Percentiles rank a stretch among this genome's conserved stretches.
Conservation (phyloP, 2,113 vertebrate genomes). For the Pollachius pollachius region DNA sequence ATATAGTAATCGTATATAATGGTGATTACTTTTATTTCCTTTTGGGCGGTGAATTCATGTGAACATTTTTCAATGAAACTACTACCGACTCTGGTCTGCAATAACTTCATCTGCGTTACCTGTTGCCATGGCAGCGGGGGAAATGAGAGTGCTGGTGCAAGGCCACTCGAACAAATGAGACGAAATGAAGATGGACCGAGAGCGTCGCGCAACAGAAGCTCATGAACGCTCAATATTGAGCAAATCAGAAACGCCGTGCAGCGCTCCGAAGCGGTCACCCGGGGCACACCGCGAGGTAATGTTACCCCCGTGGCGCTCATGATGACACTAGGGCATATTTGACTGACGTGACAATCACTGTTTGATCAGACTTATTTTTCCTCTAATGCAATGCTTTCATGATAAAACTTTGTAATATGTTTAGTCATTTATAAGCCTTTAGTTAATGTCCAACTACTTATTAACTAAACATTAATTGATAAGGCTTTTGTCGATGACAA, state of each 20-base stretch:
- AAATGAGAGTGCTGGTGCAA: constrained; percentile 29
- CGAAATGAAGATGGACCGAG: constrained; percentile 15
- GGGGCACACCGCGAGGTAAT: too few relatives aligned
- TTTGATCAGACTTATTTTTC: too few relatives aligned
- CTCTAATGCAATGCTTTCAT: too few relatives aligned
- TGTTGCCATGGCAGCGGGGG: constrained; percentile 49
- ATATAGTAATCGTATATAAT: constrained; percentile 21
- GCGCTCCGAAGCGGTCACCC: background rate
- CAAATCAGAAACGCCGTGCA: background rate
- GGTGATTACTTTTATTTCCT: background rate
- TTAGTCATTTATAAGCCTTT: too few relatives aligned
- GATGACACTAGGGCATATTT: background rate
- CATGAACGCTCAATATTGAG: constrained; percentile 21
- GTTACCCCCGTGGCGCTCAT: background rate
- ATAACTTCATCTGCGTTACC: constrained; percentile 14
- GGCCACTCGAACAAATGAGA: constrained; percentile 28
- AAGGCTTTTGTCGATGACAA: too few relatives aligned
- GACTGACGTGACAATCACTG: background rate
- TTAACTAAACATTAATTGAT: too few relatives aligned
- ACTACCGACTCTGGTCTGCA: constrained; percentile 27
- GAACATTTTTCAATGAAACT: background rate
- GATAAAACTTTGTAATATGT: too few relatives aligned
- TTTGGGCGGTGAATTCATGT: background rate
- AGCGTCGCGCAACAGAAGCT: background rate
- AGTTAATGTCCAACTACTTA: too few relatives aligned